phyloP scores from a whole-genome alignment of 2,888 invertebrate genomes.

The Tenthredo distinguenda region DNA sequence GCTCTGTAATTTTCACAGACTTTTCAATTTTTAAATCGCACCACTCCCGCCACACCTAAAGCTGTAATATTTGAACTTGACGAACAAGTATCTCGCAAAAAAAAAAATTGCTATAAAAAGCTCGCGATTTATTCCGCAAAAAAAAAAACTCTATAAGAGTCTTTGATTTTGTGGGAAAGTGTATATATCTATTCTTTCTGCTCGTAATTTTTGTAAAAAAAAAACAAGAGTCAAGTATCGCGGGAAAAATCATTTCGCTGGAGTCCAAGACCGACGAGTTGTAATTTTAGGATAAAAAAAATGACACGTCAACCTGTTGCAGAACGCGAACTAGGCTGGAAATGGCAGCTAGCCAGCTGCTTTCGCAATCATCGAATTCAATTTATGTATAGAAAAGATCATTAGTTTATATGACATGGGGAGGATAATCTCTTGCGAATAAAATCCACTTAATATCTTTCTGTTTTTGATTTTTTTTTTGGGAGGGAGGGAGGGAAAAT shows the following conservation, averaged over 20 bases:
- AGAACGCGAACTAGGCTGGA: background rate
- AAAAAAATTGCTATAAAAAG: background rate
- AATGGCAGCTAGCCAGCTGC: background rate
- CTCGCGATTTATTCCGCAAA: background rate
- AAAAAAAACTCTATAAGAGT: background rate
- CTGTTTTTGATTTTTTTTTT: background rate
- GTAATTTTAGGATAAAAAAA: background rate
- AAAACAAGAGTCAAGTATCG: no score
- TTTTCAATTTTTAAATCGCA: conserved; percentile 4
- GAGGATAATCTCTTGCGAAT: background rate
- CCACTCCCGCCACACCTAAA: background rate
- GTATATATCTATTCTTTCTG: no score
- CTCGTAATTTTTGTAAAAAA: no score
- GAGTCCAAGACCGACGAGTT: background rate
- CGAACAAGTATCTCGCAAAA: background rate
- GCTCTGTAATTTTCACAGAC: background rate
- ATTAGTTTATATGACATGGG: background rate
- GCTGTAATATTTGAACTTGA: background rate
- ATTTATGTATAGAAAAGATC: background rate
- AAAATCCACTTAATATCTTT: background rate
- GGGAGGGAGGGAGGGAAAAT: background rate
- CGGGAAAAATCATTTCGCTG: no score
- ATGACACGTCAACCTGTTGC: background rate
- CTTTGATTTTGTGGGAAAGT: background rate
- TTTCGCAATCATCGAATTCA: background rate